phyloP scores from a whole-genome alignment of 2,888 invertebrate species.

The Amphipoea oculea region DNA sequence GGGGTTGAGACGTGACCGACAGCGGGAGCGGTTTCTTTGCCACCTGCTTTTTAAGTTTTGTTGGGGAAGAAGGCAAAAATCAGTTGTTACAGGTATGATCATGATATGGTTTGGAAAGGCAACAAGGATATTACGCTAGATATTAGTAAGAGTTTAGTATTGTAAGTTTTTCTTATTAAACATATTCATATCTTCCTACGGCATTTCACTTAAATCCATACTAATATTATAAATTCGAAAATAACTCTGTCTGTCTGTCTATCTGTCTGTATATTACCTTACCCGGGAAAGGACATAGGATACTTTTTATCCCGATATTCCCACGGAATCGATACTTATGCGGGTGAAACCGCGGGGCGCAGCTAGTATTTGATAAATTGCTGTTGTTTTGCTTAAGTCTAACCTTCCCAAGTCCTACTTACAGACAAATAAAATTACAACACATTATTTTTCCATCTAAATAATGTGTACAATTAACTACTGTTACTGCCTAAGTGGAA shows the following conservation, averaged over 20 bases:
- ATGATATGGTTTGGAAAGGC: neutral
- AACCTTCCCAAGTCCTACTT: rapidly evolving
- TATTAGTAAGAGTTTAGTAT: neutral
- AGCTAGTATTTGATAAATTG: neutral
- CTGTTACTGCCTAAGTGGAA: neutral
- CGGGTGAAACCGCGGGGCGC: too few species aligned
- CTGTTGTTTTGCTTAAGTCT: neutral
- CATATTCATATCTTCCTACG: neutral
- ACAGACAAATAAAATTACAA: neutral
- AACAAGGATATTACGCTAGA: neutral
- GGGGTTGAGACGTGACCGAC: constrained; percentile 57
- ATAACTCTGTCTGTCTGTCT: too few species aligned
- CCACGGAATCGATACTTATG: too few species aligned
- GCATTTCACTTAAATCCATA: neutral
- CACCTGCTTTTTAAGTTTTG: too few species aligned
- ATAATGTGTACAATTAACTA: too few species aligned
- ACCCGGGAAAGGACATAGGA: too few species aligned
- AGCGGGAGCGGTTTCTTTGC: constrained; percentile 14
- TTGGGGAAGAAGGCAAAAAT: neutral
- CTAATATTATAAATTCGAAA: too few species aligned
- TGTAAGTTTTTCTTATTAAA: neutral
- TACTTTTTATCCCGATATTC: too few species aligned
- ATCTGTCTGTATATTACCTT: too few species aligned
- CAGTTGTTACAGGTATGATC: neutral
- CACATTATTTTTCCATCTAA: neutral